Evolutionary conservation across 2,113 vertebrate species (phyloP).

Genomic region (Rattus norvegicus): DNA sequence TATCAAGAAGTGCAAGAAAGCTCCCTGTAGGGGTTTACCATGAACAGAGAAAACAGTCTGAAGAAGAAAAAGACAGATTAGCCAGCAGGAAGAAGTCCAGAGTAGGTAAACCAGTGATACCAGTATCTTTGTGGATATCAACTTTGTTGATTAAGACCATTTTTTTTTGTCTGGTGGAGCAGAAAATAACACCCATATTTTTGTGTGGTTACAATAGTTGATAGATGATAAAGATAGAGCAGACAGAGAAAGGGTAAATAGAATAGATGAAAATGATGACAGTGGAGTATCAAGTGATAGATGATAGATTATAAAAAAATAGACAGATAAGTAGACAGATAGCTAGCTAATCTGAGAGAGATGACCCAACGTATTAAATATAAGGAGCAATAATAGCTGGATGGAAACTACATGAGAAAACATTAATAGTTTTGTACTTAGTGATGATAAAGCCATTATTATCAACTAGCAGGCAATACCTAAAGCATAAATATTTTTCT

Average conservation of each 20-base stretch:
- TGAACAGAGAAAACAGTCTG: background rate
- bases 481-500: background rate
- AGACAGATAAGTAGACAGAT: background rate
- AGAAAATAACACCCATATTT: background rate
- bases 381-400: background rate
- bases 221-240: no score
- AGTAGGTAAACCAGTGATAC: background rate
- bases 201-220: no score
- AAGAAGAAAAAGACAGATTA: background rate
- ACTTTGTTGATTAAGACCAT: background rate
- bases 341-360: background rate
- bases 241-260: background rate
- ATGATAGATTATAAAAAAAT: background rate
- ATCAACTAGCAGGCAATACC: background rate
- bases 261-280: background rate
- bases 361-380: background rate
- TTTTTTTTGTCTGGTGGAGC: no score
- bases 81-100: no score
- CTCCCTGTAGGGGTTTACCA: no score
- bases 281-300: background rate
- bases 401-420: background rate
- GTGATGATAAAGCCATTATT: background rate
- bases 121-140: rapidly evolving
- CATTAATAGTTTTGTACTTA: background rate
- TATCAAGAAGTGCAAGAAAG: background rate